Conservation (phyloP, 2,797 vertebrate genomes). For the Rhadinocentrus ornatus region DNA sequence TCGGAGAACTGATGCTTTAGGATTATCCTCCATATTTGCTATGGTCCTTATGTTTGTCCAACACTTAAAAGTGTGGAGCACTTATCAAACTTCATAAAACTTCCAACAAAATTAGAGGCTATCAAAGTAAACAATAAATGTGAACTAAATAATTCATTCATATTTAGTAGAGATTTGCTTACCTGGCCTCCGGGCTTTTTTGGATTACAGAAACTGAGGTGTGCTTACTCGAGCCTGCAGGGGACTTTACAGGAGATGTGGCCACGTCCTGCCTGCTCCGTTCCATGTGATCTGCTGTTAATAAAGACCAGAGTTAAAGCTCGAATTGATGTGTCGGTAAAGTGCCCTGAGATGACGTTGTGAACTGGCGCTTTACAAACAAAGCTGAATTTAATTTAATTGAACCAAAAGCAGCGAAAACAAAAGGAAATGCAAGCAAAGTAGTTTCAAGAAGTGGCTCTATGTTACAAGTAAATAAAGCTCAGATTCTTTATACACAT, state of each 20-base stretch:
- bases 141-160: constrained; percentile 1
- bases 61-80: background rate
- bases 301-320: constrained; percentile 12
- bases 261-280: constrained; percentile 81
- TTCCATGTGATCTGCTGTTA: constrained; percentile 72
- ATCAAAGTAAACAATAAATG: constrained; percentile 13
- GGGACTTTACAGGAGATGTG: constrained; percentile 77
- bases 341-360: too few species aligned
- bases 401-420: constrained; percentile 1
- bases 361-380: too few species aligned
- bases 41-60: background rate
- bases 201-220: constrained; percentile 41
- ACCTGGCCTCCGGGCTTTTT: constrained; percentile 79
- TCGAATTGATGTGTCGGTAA: too few species aligned
- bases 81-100: background rate
- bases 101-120: background rate
- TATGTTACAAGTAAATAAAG: background rate
- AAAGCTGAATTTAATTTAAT: too few species aligned
- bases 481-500: background rate
- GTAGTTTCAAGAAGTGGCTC: constrained; percentile 1
- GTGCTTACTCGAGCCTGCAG: constrained; percentile 60
- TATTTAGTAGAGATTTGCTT: constrained; percentile 48
- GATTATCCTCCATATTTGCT: constrained; percentile 1
- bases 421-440: background rate
- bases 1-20: constrained; percentile 1